phyloP scores from a whole-genome alignment of 2,888 invertebrate species.

The Aphodius granarius region DNA sequence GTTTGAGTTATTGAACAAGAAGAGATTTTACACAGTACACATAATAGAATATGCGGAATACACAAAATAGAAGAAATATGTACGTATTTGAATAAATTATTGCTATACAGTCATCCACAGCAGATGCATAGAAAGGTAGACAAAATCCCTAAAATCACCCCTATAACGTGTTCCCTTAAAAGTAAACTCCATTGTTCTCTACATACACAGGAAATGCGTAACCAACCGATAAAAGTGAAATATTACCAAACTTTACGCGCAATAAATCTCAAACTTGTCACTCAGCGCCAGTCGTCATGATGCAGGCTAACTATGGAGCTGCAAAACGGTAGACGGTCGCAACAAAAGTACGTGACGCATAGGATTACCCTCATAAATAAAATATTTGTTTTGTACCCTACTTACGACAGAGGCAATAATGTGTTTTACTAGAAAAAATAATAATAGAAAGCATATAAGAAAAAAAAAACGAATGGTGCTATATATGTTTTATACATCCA shows the following conservation, averaged over 20 bases:
- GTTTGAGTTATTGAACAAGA: not conserved
- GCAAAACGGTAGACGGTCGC: slow-evolving; percentile 18
- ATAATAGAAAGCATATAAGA: not conserved
- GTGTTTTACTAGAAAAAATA: not conserved
- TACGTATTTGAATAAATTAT: no score
- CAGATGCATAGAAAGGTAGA: not conserved
- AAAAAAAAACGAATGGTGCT: not conserved
- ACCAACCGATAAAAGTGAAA: slow-evolving; percentile 48
- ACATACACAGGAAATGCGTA: not conserved
- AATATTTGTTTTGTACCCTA: not conserved
- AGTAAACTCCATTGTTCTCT: not conserved
- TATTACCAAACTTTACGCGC: slow-evolving; percentile 55
- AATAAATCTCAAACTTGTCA: slow-evolving; percentile 56
- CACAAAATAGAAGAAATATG: no score
- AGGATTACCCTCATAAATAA: not conserved
- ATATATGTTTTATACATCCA: slow-evolving; percentile 17
- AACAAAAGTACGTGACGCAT: not conserved
- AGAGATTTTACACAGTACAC: no score
- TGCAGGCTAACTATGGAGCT: slow-evolving; percentile 35
- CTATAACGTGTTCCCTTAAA: not conserved
- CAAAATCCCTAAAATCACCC: not conserved
- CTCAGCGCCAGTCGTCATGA: slow-evolving; percentile 51
- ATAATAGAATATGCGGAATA: no score
- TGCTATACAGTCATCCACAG: not conserved
- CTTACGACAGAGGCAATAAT: not conserved